These are phyloP conservation scores for Pocillopora damicornis DNA, from an alignment of 64 coral and sea anemone genomes.

Conservation along the genomic window DNA sequence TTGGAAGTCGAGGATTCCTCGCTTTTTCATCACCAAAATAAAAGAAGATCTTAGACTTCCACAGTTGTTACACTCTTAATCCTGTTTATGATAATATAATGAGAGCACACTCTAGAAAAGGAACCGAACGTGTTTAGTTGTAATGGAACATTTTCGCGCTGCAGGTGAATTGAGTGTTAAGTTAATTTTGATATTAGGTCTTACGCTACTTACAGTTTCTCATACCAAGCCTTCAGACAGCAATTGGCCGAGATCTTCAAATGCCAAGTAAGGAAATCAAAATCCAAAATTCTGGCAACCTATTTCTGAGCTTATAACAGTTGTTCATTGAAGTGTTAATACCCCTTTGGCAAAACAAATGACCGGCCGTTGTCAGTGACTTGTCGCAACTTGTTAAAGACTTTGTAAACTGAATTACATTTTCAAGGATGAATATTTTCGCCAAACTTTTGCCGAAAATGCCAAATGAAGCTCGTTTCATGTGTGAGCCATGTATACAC, in stretches of 20 bases:
- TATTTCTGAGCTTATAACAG: background rate
- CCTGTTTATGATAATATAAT: constrained; percentile 34
- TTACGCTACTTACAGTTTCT: background rate
- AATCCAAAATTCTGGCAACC: background rate
- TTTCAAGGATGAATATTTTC: background rate
- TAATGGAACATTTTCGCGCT: background rate
- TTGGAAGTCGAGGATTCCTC: background rate
- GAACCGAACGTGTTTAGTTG: background rate
- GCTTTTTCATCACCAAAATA: background rate
- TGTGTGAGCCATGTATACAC: background rate
- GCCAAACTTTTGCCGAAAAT: background rate
- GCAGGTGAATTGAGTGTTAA: background rate
- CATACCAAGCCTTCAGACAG: background rate
- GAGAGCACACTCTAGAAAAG: background rate
- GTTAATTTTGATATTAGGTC: background rate
- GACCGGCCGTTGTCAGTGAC: background rate
- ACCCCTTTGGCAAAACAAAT: background rate
- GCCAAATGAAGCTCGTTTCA: background rate
- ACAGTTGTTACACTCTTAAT: constrained; percentile 1
- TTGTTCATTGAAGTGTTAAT: background rate
- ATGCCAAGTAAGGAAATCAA: background rate
- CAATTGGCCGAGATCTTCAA: too few relatives aligned
- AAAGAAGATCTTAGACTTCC: background rate
- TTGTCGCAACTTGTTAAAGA: constrained; percentile 4
- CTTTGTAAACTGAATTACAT: constrained; percentile 29